Base-by-base conservation (phyloP, 2,797 vertebrate genomes). In the Echeneis naucrates region DNA sequence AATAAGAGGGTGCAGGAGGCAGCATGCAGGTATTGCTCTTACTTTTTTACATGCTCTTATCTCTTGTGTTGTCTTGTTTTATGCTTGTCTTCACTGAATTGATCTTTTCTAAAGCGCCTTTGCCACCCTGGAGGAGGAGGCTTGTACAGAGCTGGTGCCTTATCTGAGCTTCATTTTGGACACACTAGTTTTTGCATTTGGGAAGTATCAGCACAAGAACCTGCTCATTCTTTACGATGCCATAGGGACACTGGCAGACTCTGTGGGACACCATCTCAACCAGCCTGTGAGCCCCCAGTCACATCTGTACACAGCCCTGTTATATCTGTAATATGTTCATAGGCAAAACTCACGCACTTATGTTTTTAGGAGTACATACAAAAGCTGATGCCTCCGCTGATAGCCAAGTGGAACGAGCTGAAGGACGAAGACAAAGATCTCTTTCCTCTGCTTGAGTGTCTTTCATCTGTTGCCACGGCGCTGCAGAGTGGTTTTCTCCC, bases 121-220 rank as follows among this genome's bases (percentile, higher is more conserved):
- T 8, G 97, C 97, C 70, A 98, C 97, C 1, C 88, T 98, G 84
- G 97, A 98, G 86, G 97, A 98, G 79, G 97, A 98, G 88, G 97
- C 97, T 0, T 98, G 97, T 79, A 98, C 97, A 0, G 97, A 98
- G 92, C 93, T 98, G 81, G 97, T 98, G 16, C 97, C 97, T 0
- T 97, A 98, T 87, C 94, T 98, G 77, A 97, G 96, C 86, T 98
- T 97, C 85, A 98, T 98, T 71, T 87, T 98, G 73, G 97, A 98
- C 89, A 98, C 97, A 0, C 88, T 98, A 21, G 97, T 98, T 24
- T 98, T 98, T 23, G 97, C 97, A 24, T 98, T 98, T 2, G 96
- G 97, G 57, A 98, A 98, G 62, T 98, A 98, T 89, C 97, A 98
- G 86, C 97, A 98, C 92, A 98, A 98, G 92, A 98, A 98, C 87